Conservation (phyloP, 2,888 invertebrate species). For the Tridacna crocea region DNA sequence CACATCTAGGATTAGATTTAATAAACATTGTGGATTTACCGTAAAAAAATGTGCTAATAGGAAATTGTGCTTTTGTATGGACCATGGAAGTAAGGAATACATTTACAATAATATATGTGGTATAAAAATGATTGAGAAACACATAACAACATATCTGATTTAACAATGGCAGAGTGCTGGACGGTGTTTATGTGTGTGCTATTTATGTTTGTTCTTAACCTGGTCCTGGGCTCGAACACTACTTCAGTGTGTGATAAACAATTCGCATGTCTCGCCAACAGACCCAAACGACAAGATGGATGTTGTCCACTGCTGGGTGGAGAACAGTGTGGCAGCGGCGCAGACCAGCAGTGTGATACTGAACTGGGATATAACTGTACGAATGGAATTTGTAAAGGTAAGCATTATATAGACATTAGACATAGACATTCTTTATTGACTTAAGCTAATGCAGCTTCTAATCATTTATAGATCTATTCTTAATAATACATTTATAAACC, state of each 20-base stretch:
- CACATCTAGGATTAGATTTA: too few species aligned
- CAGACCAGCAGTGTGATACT: constrained; percentile 6
- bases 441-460: too few species aligned
- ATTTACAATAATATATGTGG: background rate
- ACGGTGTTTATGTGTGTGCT: background rate
- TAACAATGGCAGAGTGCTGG: background rate
- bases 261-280: background rate
- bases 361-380: constrained; percentile 32
- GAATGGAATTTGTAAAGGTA: constrained; percentile 32
- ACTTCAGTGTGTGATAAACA: background rate
- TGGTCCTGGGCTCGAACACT: background rate
- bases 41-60: too few species aligned
- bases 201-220: background rate
- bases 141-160: background rate
- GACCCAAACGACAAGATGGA: background rate
- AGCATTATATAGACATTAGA: too few species aligned
- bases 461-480: too few species aligned
- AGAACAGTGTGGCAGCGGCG: background rate
- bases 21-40: too few species aligned
- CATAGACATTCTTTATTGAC: too few species aligned
- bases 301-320: constrained; percentile 29
- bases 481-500: too few species aligned
- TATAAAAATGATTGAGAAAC: background rate
- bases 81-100: too few species aligned
- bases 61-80: too few species aligned